These are phyloP conservation scores for Melipona quadrifasciata DNA, from an alignment of 1,140 invertebrate species.

Conservation along the genomic window DNA sequence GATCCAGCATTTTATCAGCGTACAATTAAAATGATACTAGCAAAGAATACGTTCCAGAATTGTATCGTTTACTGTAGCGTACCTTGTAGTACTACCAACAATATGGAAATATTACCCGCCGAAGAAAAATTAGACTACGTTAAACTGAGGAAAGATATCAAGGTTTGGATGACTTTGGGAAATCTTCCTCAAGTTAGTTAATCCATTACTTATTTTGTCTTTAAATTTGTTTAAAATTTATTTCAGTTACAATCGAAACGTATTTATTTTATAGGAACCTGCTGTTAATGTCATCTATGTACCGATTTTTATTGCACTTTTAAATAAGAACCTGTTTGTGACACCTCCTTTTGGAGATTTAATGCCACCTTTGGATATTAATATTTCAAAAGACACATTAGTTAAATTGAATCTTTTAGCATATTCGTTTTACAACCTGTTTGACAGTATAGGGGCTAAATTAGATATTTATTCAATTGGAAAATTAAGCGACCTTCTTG, in stretches of 20 bases:
- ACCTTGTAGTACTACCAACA: conserved; percentile 43
- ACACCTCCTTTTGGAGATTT: conserved; percentile 84
- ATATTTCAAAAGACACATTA: conserved; percentile 76
- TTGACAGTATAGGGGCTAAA: conserved; percentile 84
- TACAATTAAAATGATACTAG: conserved; percentile 81
- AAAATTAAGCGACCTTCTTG: conserved; percentile 84
- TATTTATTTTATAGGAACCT: conserved; percentile 80
- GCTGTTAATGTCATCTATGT: conserved; percentile 84
- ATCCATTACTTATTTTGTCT: conserved; percentile 16
- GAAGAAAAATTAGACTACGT: conserved; percentile 75
- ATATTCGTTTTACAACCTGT: conserved; percentile 83
- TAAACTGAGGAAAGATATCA: conserved; percentile 79
- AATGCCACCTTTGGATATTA: conserved; percentile 83
- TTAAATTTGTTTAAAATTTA: conserved; percentile 16
- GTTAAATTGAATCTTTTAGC: conserved; percentile 82
- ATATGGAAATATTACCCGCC: conserved; percentile 60
- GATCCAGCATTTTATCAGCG: conserved; percentile 79
- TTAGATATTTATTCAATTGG: conserved; percentile 87
- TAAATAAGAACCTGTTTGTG: conserved; percentile 85
- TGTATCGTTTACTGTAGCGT: conserved; percentile 81
- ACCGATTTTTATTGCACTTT: conserved; percentile 84
- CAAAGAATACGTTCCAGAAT: conserved; percentile 82
- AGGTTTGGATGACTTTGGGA: conserved; percentile 83
- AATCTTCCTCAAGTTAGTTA: conserved; percentile 72
- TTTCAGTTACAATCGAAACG: conserved; percentile 14